phyloP scores from a whole-genome alignment of 2,797 vertebrate genomes.

The Lepidocolaptes lacrymiger region DNA sequence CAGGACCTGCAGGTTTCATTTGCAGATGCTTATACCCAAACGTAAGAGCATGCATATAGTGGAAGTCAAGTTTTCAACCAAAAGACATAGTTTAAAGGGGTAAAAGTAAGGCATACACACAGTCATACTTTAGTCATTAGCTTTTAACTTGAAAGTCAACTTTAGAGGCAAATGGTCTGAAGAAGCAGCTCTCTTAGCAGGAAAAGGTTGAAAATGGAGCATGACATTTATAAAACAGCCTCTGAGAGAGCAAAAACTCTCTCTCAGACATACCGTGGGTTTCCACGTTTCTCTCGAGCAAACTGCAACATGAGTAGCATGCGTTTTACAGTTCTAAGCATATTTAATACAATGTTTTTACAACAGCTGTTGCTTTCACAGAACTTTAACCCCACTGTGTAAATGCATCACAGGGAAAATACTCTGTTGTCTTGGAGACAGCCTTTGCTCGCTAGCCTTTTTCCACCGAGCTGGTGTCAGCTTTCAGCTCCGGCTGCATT shows the following conservation, averaged over 20 bases:
- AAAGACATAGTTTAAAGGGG: neutral
- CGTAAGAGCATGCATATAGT: neutral
- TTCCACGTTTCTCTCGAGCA: conserved; percentile 36
- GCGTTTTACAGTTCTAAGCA: conserved; percentile 71
- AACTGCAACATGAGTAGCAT: conserved; percentile 34
- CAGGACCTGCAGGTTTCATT: neutral
- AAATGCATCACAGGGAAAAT: conserved; percentile 77
- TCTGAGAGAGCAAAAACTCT: neutral
- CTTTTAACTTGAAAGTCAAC: conserved; percentile 15
- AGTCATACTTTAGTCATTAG: neutral
- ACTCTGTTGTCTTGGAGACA: conserved; percentile 78
- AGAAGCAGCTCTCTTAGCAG: neutral
- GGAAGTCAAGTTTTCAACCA: neutral
- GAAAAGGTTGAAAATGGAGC: neutral
- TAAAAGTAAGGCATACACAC: neutral
- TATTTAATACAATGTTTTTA: conserved; percentile 82
- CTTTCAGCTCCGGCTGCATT: conserved; percentile 80
- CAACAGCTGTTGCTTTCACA: conserved; percentile 95
- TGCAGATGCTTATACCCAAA: neutral
- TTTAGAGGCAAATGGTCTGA: neutral
- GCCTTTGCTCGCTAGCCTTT: conserved; percentile 73
- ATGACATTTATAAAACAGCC: conserved; percentile 10
- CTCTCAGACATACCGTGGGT: conserved; percentile 27
- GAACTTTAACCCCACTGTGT: conserved; percentile 85
- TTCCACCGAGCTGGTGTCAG: conserved; percentile 79